phyloP scores from a whole-genome alignment of 92 coral and sea anemone genomes.

The Paragorgia papillata region DNA sequence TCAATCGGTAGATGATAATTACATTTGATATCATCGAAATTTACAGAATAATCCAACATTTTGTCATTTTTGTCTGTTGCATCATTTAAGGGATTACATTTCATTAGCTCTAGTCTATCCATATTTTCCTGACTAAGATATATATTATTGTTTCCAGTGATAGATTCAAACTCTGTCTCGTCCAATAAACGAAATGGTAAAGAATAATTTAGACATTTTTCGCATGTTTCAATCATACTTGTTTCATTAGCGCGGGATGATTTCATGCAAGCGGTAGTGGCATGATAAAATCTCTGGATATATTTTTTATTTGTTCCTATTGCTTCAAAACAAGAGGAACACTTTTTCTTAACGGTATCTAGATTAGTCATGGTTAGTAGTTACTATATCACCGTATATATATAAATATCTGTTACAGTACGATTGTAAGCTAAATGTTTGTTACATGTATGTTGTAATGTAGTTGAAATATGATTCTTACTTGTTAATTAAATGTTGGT shows the following conservation, averaged over 20 bases:
- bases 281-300: too few relatives aligned
- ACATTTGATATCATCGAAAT: not conserved
- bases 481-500: not conserved
- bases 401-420: too few relatives aligned
- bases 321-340: too few relatives aligned
- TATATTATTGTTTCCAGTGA: not conserved
- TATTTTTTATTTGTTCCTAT: too few relatives aligned
- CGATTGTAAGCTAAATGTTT: too few relatives aligned
- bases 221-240: too few relatives aligned
- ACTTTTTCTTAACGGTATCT: not conserved
- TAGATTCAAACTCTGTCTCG: not conserved
- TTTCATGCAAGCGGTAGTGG: too few relatives aligned
- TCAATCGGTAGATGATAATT: conserved; percentile 3
- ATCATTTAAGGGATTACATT: conserved; percentile 1
- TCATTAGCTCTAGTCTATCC: conserved; percentile 14
- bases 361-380: conserved; percentile 3
- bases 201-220: not conserved
- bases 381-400: too few relatives aligned
- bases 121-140: not conserved
- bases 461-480: not conserved
- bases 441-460: not conserved
- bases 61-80: conserved; percentile 1
- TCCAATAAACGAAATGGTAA: not conserved
- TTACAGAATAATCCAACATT: not conserved
- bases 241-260: too few relatives aligned